These are phyloP conservation scores for Phoxinus phoxinus DNA, from an alignment of 2,113 vertebrate species.

Conservation along the genomic window DNA sequence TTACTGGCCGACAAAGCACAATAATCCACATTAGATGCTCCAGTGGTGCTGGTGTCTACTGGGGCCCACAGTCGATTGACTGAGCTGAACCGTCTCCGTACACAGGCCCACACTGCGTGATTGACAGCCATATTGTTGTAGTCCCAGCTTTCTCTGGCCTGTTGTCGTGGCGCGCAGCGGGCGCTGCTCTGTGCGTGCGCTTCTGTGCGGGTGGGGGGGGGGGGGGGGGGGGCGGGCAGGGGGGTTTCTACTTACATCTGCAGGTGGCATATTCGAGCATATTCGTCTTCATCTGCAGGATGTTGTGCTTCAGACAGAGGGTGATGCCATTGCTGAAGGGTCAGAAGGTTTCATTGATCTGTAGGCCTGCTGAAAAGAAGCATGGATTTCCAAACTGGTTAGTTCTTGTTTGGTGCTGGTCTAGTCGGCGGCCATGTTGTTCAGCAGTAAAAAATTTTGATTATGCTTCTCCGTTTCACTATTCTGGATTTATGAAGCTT, in stretches of 20 bases:
- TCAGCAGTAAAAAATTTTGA: not conserved
- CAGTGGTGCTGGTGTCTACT: constrained; percentile 60
- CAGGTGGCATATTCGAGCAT: constrained; percentile 37
- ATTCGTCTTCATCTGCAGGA: not conserved
- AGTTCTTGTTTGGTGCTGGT: not conserved
- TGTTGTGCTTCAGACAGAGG: constrained; percentile 2
- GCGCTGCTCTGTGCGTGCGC: constrained; percentile 15
- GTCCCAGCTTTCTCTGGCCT: constrained; percentile 56
- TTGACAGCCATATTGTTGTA: constrained; percentile 71
- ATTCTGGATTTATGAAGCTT: not conserved
- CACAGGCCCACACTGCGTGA: constrained; percentile 66
- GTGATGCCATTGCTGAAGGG: not conserved
- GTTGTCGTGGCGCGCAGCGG: constrained; percentile 33
- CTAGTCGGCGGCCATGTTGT: not conserved
- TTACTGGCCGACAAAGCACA: constrained; percentile 68
- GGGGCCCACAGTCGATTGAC: constrained; percentile 64
- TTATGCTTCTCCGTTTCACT: not conserved
- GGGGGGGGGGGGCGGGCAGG: not conserved
- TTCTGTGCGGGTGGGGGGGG: not conserved
- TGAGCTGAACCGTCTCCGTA: constrained; percentile 68
- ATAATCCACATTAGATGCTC: constrained; percentile 76
- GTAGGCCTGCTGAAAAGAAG: not conserved
- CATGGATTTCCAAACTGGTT: not conserved
- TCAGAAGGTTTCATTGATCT: not conserved
- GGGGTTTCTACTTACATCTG: constrained; percentile 30